A percentile compares a stretch with the other conserved stretches of the same genome.
These are phyloP conservation scores for Varecia variegata DNA, from an alignment of 2,797 vertebrate genomes.

Conservation along the genomic window DNA sequence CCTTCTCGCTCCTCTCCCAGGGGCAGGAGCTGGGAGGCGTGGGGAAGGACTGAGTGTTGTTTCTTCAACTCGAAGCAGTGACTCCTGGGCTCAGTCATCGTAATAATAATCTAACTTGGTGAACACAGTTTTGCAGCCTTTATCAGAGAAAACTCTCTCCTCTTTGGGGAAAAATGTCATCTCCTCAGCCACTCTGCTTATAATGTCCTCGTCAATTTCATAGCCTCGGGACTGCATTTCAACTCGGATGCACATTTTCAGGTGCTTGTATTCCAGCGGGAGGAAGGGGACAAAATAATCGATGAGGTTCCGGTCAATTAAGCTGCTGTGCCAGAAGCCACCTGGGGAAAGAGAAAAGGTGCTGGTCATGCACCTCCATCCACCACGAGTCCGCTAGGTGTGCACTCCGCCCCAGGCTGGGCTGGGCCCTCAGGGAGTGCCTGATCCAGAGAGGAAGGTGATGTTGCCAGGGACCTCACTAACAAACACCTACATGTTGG, in stretches of 20 bases:
- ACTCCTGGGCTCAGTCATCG: conserved; percentile 75
- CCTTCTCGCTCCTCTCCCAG: not conserved
- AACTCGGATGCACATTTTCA: conserved; percentile 90
- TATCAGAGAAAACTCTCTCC: conserved; percentile 91
- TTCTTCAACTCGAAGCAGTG: conserved; percentile 42
- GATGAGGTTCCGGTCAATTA: conserved; percentile 95
- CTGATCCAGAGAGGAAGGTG: not conserved
- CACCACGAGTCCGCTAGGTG: not conserved
- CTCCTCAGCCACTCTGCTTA: conserved; percentile 87
- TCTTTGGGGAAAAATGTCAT: conserved; percentile 93
- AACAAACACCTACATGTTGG: rapidly evolving
- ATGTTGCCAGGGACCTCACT: rapidly evolving
- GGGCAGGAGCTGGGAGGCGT: not conserved
- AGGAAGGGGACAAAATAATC: conserved; percentile 97
- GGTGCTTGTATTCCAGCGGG: conserved; percentile 93
- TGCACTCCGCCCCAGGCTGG: not conserved
- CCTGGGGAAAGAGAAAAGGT: conserved; percentile 81
- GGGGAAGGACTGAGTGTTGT: not conserved
- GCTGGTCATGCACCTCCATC: not conserved
- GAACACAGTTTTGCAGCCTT: conserved; percentile 96
- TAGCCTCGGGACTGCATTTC: conserved; percentile 87
- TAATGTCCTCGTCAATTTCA: conserved; percentile 76
- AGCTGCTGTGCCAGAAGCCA: conserved; percentile 94
- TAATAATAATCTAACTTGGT: conserved; percentile 93
- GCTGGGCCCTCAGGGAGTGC: not conserved